A percentile compares a stretch with the other conserved stretches of the same genome.
These are phyloP conservation scores for Sarcophaga variegata DNA, from an alignment of 2,888 invertebrate genomes.

Conservation along the genomic window DNA sequence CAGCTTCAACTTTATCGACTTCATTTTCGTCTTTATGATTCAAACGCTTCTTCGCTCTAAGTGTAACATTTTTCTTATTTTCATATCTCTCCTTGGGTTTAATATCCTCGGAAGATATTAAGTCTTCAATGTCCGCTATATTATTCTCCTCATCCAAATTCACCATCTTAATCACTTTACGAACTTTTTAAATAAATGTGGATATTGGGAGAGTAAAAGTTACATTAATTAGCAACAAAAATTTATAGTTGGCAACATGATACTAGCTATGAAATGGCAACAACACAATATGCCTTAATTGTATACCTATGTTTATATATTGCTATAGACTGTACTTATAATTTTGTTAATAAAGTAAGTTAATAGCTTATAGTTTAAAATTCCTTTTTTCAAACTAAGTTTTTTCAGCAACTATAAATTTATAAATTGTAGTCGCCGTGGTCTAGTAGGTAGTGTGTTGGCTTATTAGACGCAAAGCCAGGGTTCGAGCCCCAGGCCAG, in stretches of 20 bases:
- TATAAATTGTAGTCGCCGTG: no score
- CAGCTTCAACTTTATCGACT: slow-evolving; percentile 67
- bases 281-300: not conserved
- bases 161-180: slow-evolving; percentile 45
- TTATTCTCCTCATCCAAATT: slow-evolving; percentile 70
- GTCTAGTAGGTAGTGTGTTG: no score
- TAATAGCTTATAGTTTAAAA: no score
- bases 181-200: slow-evolving; percentile 18
- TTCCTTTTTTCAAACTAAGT: no score
- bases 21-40: slow-evolving; percentile 46
- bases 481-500: no score
- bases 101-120: slow-evolving; percentile 90
- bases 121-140: slow-evolving; percentile 92
- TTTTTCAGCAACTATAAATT: no score
- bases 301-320: no score
- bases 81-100: slow-evolving; percentile 90
- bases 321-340: no score
- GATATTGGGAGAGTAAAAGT: not conserved
- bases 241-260: not conserved
- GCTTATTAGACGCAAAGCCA: no score
- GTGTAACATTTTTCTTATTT: slow-evolving; percentile 86
- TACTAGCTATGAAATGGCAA: not conserved
- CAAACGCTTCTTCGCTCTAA: slow-evolving; percentile 84
- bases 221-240: not conserved
- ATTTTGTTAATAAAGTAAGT: no score